phyloP scores from a whole-genome alignment of 2,888 invertebrate species.

The Salpingus planirostris region DNA sequence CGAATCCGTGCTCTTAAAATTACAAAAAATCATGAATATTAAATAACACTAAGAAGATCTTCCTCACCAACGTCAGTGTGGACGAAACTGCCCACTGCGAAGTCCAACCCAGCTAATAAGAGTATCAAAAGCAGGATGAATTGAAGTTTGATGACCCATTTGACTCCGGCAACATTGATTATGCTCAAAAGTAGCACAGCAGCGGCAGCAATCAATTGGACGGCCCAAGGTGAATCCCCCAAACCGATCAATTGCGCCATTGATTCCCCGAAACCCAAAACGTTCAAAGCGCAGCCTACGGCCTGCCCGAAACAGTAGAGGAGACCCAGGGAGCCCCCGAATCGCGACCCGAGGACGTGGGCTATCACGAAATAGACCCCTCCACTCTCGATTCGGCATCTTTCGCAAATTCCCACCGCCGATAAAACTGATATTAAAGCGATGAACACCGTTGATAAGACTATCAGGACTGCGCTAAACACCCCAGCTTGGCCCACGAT shows the following conservation, averaged over 20 bases:
- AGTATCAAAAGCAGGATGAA: slow-evolving; percentile 80
- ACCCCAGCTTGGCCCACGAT: slow-evolving; percentile 89
- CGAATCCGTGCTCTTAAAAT: slow-evolving; percentile 64
- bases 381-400: slow-evolving; percentile 92
- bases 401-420: slow-evolving; percentile 92
- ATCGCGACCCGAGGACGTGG: slow-evolving; percentile 86
- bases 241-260: slow-evolving; percentile 76
- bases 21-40: background rate
- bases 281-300: slow-evolving; percentile 92
- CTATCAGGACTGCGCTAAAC: slow-evolving; percentile 69
- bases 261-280: slow-evolving; percentile 94
- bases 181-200: slow-evolving; percentile 79
- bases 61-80: slow-evolving; percentile 58
- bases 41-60: slow-evolving; percentile 18
- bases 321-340: slow-evolving; percentile 87
- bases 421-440: slow-evolving; percentile 88
- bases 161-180: slow-evolving; percentile 93
- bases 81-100: slow-evolving; percentile 87
- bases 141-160: slow-evolving; percentile 95
- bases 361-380: slow-evolving; percentile 94
- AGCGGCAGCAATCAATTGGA: slow-evolving; percentile 77
- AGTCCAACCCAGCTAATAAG: slow-evolving; percentile 82
- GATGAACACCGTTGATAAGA: slow-evolving; percentile 77
- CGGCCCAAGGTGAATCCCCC: slow-evolving; percentile 67
- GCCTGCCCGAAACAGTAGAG: slow-evolving; percentile 96